Conservation (phyloP, 2,888 invertebrate species). For the Ommatoiulus sabulosus region DNA sequence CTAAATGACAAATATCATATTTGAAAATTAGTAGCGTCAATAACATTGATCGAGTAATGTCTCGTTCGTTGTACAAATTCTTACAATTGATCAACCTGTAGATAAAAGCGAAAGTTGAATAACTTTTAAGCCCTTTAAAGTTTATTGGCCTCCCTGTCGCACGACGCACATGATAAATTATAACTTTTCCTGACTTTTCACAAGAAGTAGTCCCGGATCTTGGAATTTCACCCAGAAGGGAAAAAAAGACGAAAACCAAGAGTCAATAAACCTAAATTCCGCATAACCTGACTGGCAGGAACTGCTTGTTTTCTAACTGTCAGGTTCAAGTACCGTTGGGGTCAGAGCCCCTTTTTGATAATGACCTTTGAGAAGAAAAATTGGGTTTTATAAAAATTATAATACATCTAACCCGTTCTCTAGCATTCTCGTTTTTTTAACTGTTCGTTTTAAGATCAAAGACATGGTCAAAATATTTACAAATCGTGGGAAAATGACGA, state of each 20-base stretch:
- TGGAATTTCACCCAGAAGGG: not conserved
- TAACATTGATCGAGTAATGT: not conserved
- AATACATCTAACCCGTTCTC: not conserved
- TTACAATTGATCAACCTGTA: not conserved
- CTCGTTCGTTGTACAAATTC: not conserved
- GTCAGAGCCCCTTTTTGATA: not conserved
- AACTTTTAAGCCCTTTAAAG: not conserved
- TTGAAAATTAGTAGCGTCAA: no score
- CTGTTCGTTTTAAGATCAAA: no score
- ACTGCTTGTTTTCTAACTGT: slow-evolving; percentile 1
- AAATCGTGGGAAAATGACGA: no score
- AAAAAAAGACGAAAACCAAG: not conserved
- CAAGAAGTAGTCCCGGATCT: not conserved
- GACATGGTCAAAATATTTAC: no score
- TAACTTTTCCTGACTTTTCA: not conserved
- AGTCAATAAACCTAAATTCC: not conserved
- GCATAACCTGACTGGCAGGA: slow-evolving; percentile 1
- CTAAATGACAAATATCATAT: no score
- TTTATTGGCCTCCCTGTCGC: not conserved
- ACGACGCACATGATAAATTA: not conserved
- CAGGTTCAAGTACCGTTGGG: slow-evolving; percentile 1
- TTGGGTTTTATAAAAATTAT: not conserved
- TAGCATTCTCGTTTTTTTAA: not conserved
- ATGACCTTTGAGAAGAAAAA: not conserved
- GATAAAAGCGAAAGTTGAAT: not conserved